These are phyloP conservation scores for Alligator mississippiensis DNA, from an alignment of 2,113 vertebrate species.

Conservation along the genomic window DNA sequence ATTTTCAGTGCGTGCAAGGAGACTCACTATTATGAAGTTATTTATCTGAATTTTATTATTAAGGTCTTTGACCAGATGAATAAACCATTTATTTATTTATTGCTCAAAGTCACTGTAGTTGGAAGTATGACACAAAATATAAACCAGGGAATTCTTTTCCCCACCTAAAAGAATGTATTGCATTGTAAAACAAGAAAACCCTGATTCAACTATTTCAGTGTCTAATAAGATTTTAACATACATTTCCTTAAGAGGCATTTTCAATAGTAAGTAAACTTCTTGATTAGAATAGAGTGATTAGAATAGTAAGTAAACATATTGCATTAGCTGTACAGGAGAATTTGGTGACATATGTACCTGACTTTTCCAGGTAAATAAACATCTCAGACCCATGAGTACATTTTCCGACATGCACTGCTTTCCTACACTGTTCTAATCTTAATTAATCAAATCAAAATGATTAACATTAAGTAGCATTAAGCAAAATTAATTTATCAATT, in stretches of 20 bases:
- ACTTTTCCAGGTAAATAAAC: not conserved
- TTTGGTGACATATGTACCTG: not conserved
- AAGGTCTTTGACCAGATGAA: rapidly evolving
- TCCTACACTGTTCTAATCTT: not conserved
- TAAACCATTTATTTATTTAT: not conserved
- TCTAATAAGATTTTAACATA: not conserved
- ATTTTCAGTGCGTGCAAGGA: not conserved
- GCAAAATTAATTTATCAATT: not conserved
- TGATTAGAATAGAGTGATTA: no score
- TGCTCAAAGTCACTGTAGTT: rapidly evolving
- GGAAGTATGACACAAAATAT: rapidly evolving
- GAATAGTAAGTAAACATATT: no score
- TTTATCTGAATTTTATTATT: rapidly evolving
- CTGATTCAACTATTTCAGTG: not conserved
- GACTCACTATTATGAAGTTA: not conserved
- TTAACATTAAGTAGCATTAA: not conserved
- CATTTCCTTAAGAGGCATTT: not conserved
- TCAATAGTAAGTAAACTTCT: no score
- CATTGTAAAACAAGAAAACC: not conserved
- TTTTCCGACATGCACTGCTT: rapidly evolving
- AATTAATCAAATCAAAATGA: not conserved
- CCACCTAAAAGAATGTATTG: not conserved
- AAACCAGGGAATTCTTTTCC: not conserved
- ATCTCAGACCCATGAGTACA: not conserved
- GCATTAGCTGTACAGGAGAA: no score